Conservation (phyloP, 2,113 vertebrate species). For the Amazona vittata region DNA sequence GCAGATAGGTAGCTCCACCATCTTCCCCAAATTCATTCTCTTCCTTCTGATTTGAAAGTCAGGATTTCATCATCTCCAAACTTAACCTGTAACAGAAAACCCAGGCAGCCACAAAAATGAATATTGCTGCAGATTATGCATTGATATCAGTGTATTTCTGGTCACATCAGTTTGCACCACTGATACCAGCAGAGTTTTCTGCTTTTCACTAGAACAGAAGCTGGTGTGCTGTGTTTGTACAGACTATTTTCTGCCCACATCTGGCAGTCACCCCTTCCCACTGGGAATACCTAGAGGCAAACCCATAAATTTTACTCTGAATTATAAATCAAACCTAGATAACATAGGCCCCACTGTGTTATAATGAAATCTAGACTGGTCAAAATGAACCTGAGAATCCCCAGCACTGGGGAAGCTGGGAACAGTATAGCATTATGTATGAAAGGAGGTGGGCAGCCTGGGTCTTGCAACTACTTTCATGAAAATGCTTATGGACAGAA, state of each 20-base stretch:
- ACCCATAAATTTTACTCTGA: neutral
- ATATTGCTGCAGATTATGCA: neutral
- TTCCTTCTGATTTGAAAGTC: neutral
- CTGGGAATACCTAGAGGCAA: neutral
- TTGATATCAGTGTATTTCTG: neutral
- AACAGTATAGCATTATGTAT: accelerated
- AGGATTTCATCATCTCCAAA: neutral
- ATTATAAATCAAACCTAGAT: neutral
- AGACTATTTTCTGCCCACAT: neutral
- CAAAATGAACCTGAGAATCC: neutral
- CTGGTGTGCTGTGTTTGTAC: neutral
- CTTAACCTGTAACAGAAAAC: neutral
- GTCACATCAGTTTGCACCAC: neutral
- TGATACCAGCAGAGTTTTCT: neutral
- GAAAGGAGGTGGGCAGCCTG: neutral
- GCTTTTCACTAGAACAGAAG: neutral
- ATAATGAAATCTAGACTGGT: neutral
- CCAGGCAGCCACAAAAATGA: neutral
- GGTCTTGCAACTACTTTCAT: neutral
- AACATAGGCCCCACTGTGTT: neutral
- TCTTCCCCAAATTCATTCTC: neutral
- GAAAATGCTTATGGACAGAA: neutral
- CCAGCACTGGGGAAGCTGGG: neutral
- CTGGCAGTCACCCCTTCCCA: neutral
- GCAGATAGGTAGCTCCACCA: neutral